phyloP scores from a whole-genome alignment of 2,888 invertebrate species.

The Hemistola chrysoprasaria region DNA sequence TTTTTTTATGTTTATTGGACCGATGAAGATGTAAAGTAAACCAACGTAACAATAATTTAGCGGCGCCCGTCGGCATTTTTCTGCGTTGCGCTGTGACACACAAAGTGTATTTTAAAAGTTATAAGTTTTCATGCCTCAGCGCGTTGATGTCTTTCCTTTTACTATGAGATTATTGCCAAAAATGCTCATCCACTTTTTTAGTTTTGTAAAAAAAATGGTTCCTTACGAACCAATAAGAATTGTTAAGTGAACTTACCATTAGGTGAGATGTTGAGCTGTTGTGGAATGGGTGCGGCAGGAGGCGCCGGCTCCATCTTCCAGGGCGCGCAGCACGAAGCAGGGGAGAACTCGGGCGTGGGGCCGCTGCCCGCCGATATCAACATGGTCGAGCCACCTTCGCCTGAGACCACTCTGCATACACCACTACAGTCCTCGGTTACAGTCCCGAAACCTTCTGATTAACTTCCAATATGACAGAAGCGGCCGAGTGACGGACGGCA shows the following conservation, averaged over 20 bases:
- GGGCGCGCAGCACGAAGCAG: constrained; percentile 82
- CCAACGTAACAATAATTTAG: too few species aligned
- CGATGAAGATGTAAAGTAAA: too few species aligned
- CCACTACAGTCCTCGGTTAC: constrained; percentile 56
- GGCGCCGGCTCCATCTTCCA: constrained; percentile 86
- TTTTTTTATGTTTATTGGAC: too few species aligned
- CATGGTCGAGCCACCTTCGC: constrained; percentile 77
- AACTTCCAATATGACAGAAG: constrained; percentile 33
- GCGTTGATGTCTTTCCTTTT: constrained; percentile 22
- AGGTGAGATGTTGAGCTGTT: constrained; percentile 83
- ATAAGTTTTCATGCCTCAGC: neutral
- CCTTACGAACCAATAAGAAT: too few species aligned
- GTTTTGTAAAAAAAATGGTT: too few species aligned
- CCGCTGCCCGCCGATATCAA: constrained; percentile 85
- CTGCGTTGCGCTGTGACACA: neutral
- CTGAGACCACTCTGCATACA: constrained; percentile 42
- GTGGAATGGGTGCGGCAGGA: constrained; percentile 73
- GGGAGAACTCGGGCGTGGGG: constrained; percentile 81
- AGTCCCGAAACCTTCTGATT: constrained; percentile 34
- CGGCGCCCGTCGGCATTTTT: constrained; percentile 10
- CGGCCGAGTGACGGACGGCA: constrained; percentile 54
- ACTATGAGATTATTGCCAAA: neutral
- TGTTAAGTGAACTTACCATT: constrained; percentile 55
- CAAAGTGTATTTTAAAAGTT: neutral
- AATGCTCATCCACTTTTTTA: neutral